Evolutionary conservation across 2,113 vertebrate species (phyloP).

Genomic region (Antechinus flavipes): DNA sequence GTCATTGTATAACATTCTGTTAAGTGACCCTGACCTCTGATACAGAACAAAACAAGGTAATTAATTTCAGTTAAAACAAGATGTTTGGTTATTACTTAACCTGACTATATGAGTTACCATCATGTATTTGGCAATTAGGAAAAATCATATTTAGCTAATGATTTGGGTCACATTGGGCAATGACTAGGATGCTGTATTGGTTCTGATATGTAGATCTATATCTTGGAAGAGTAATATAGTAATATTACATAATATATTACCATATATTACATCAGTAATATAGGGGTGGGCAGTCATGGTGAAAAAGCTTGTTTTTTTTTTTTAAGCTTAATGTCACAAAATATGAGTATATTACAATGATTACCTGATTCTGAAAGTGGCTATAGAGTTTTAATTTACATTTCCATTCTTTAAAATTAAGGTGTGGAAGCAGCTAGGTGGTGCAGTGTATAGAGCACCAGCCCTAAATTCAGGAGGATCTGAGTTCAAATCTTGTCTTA

Average conservation of each 20-base stretch:
- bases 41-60: neutral
- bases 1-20: conserved; percentile 32
- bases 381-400: conserved; percentile 28
- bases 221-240: neutral
- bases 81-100: conserved; percentile 22
- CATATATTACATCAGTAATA: neutral
- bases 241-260: too few species aligned
- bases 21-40: neutral
- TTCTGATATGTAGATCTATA: neutral
- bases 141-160: conserved; percentile 35
- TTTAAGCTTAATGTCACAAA: conserved; percentile 22
- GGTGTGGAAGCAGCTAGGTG: neutral
- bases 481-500: too few species aligned
- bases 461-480: too few species aligned
- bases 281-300: neutral
- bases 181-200: conserved; percentile 18
- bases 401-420: neutral
- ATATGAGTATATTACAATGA: neutral
- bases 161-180: neutral
- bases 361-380: conserved; percentile 48
- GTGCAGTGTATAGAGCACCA: too few species aligned
- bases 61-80: conserved; percentile 51
- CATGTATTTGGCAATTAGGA: neutral
- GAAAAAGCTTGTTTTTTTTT: conserved; percentile 9
- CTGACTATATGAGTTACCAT: conserved; percentile 30